Evolutionary conservation across 2,888 invertebrate species (phyloP).

Genomic region (Brachyptera putata): DNA sequence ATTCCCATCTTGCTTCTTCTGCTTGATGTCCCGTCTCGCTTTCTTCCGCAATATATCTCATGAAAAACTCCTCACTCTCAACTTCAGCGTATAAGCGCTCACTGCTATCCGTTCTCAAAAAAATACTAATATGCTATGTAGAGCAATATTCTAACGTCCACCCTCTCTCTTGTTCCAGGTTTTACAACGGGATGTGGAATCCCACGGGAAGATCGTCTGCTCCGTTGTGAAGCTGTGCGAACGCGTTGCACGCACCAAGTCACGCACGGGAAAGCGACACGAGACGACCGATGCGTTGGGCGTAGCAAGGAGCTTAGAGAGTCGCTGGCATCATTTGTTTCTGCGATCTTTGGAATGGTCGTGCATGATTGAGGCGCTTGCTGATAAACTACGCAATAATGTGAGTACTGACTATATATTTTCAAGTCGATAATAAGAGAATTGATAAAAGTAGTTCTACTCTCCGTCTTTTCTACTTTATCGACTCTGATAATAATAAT

Average conservation of each 20-base stretch:
- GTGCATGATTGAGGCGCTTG: constrained; percentile 80
- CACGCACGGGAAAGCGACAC: constrained; percentile 24
- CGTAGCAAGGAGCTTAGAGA: constrained; percentile 69
- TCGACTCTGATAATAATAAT: no score
- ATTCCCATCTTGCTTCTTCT: no score
- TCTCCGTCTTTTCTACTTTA: no score
- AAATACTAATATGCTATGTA: no score
- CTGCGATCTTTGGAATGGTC: constrained; percentile 88
- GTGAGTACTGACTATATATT: constrained; percentile 15
- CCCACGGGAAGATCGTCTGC: constrained; percentile 79
- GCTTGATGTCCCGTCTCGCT: no score
- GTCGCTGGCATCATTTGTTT: constrained; percentile 87
- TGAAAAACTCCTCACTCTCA: no score
- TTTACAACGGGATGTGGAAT: constrained; percentile 89
- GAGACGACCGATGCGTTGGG: constrained; percentile 44
- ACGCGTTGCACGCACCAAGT: constrained; percentile 41
- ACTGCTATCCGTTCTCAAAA: no score
- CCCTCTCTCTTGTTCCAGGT: constrained; percentile 71
- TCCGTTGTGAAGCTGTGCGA: constrained; percentile 72
- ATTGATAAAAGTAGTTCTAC: no score
- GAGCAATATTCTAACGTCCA: no score
- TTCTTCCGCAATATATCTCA: no score
- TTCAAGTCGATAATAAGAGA: no score
- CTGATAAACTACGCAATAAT: constrained; percentile 40
- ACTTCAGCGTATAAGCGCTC: no score